Evolutionary conservation across 2,888 invertebrate species (phyloP), one percentile per base, ranked within the genome.

Genomic region (Cremastinae sp.): DNA sequence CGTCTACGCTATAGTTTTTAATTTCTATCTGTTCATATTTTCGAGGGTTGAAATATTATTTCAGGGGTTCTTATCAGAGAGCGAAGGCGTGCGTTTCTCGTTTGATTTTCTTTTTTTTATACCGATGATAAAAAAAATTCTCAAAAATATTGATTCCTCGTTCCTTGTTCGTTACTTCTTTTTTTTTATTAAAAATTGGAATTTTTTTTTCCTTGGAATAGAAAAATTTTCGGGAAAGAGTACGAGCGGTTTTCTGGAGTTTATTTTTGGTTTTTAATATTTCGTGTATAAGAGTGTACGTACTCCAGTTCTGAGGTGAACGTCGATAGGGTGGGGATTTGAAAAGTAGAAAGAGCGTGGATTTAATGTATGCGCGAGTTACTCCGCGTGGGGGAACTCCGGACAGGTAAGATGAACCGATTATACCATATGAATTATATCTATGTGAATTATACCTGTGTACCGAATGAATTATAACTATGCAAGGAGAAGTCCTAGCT

Each of bases 371-470:
- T 61, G 65, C 18, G 53, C 53, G 72, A 72, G 68, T 69, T 64
- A 73, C 72, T 54, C 54, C 14, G 41, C 43, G 68, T 59, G 64
- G 64, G 69, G 72, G 47, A 65, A 59, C 20, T 47, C 14, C 34
- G 20, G 62, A 75, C 70, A 70, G 70, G 45, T 61, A 75, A 65
- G 70, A 75, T 71, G 65, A 71, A 71, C 65, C 65, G 71, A 71
- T 71, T 71, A 71, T 54, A 61, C 66, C 41, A 54, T 53, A 58
- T 71, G 71, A 66, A 75, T 75, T 68, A 75, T 66, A 68, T 68
- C 61, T 43, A 62, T 68, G 66, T 43, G 66, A 54, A 69, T 69
- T 49, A 61, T 47, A 65, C 53, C 51, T 61, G 51, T 73, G 51
- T 59, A 54, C 53, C n/a, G 61, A 53, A 65, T 56, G 71, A 75